Base-by-base conservation (phyloP, 1,140 invertebrate species). In the Pseudomyrmex concolor region DNA sequence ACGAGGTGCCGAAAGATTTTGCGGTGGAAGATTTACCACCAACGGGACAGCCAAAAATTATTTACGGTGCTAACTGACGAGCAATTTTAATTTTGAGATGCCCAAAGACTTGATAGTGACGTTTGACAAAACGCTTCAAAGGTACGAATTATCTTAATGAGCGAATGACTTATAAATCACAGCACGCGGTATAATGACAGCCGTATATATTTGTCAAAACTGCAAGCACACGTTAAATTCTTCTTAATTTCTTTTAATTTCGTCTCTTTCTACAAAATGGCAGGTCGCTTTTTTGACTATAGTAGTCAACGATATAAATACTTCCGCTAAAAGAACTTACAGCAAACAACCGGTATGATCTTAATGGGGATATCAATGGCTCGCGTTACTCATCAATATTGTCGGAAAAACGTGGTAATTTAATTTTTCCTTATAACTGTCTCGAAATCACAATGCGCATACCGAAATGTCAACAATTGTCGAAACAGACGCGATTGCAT, bases 1-100 rank as follows among this genome's bases (percentile, higher is more conserved):
- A 62, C 48, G 62, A 74, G 63, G 83, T 85, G 74, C 25, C 83
- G 63, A 88, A 89, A 89, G 86, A 84, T 87, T 88, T 83, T 71
- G 83, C 76, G 74, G 83, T 51, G 48, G 57, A 62, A 80, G 83
- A 84, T 84, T 77, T 64, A 78, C 45, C 81, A 68, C 78, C 25
- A 59, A 72, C 59, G 57, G 34, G 71, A 77, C 84, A 57, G 50
- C 17, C 51, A 22, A 48, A 67, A 83, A 83, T 85, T 68, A 85
- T 83, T 84, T 84, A 59, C 51, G 19, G 15, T 51, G 45, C 22
- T 50, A 43, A 78, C 64, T 59, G 43, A 60, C 50, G n/a, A 66
- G 62, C 51, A 17, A 50, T 71, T 80, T 74, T 84, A 84, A 80
- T 84, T 84, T 78, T 22, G 64, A 80, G 17, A 13, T 43, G 10